Evolutionary conservation across 2,113 vertebrate species (phyloP).

Genomic region (Ranitomeya imitator): DNA sequence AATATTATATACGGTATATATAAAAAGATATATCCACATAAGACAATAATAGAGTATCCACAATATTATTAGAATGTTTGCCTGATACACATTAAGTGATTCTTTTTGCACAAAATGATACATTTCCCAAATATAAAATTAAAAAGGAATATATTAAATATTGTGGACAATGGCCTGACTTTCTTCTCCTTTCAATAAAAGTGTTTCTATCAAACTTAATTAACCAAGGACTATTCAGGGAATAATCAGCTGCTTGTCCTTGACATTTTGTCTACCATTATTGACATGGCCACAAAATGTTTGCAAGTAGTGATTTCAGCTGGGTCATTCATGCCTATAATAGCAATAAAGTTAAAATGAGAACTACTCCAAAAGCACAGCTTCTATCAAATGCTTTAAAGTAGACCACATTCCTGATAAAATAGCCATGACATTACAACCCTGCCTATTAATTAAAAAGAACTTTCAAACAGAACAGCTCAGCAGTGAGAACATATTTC

Average conservation of each 20-base stretch:
- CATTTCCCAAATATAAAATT: neutral
- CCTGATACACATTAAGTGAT: neutral
- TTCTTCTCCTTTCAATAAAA: neutral
- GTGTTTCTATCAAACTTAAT: constrained; percentile 16
- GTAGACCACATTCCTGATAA: constrained; percentile 19
- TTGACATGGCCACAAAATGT: constrained; percentile 7
- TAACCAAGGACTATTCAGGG: neutral
- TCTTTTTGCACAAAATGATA: neutral
- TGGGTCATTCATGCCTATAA: constrained; percentile 20
- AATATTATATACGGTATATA: neutral
- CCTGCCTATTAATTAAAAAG: constrained; percentile 11
- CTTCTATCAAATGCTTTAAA: neutral
- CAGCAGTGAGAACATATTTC: constrained; percentile 15
- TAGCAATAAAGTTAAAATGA: neutral
- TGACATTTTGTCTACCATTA: constrained; percentile 24
- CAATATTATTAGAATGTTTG: neutral
- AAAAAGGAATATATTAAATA: neutral
- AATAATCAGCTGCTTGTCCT: constrained; percentile 1
- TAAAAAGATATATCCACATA: neutral
- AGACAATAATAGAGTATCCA: neutral
- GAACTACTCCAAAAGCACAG: neutral
- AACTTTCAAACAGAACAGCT: neutral
- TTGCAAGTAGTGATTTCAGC: neutral
- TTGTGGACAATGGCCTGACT: neutral
- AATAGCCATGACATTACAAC: constrained; percentile 14